Conservation (phyloP, 2,888 invertebrate species). For the Andricus quercusramuli region DNA sequence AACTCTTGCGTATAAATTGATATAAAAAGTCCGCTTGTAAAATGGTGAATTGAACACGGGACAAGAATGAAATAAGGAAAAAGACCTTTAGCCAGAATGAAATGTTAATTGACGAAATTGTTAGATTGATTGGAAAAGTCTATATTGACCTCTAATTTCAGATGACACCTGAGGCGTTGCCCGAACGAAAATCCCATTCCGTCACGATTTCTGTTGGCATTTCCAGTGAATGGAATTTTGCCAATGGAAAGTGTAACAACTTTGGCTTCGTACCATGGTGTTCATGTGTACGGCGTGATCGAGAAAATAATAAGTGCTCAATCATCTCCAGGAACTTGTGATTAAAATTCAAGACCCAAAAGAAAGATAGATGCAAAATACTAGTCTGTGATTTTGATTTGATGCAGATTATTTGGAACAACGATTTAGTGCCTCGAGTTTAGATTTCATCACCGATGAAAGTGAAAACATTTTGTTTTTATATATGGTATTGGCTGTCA, state of each 20-base stretch:
- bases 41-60: no score
- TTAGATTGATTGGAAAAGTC: not conserved
- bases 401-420: slow-evolving; percentile 3
- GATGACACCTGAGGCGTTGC: not conserved
- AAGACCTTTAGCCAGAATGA: no score
- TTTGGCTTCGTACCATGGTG: slow-evolving; percentile 13
- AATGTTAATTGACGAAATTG: no score
- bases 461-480: not conserved
- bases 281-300: slow-evolving; percentile 6
- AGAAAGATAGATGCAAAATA: not conserved
- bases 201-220: slow-evolving; percentile 1
- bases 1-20: slow-evolving; percentile 1
- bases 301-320: slow-evolving; percentile 26
- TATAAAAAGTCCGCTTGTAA: not conserved
- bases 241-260: slow-evolving; percentile 38
- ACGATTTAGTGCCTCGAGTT: not conserved
- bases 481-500: not conserved
- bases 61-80: no score
- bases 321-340: slow-evolving; percentile 29
- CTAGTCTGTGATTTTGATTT: not conserved
- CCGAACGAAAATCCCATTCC: not conserved
- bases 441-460: not conserved
- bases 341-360: slow-evolving; percentile 29
- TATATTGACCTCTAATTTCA: not conserved
- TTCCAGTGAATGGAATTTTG: slow-evolving; percentile 27